These are phyloP conservation scores for Anneissia japonica DNA, from an alignment of 35 echinoderm and acorn worm species.

Conservation along the genomic window DNA sequence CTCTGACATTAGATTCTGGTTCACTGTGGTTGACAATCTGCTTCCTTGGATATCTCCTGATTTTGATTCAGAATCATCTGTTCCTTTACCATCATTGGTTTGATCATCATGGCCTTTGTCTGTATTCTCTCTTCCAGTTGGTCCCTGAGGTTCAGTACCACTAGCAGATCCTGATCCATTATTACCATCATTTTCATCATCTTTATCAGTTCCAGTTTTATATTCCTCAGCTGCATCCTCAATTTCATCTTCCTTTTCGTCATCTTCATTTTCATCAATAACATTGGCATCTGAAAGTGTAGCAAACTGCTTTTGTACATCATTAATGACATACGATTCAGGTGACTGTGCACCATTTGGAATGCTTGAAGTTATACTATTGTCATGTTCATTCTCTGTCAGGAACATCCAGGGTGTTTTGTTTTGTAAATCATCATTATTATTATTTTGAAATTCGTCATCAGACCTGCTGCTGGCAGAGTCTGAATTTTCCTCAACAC, in stretches of 20 bases:
- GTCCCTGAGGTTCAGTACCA: not conserved
- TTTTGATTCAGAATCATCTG: not conserved
- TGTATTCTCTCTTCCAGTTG: not conserved
- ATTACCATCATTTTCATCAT: conserved; percentile 20
- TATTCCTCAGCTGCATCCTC: not conserved
- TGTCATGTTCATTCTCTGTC: too few relatives aligned
- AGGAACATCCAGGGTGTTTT: too few relatives aligned
- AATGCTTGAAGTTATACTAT: not conserved
- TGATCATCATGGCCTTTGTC: not conserved
- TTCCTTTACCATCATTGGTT: too few relatives aligned
- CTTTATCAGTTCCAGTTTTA: not conserved
- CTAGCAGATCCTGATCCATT: not conserved
- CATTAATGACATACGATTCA: too few relatives aligned
- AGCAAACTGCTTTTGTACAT: too few relatives aligned
- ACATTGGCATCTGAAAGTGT: too few relatives aligned
- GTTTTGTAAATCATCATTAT: too few relatives aligned
- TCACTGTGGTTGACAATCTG: not conserved
- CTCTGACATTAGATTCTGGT: not conserved
- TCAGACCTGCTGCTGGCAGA: too few relatives aligned
- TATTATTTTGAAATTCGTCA: too few relatives aligned
- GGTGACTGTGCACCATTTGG: not conserved
- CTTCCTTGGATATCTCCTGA: not conserved
- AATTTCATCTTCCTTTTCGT: conserved; percentile 4
- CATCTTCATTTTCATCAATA: conserved; percentile 3
- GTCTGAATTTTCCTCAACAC: too few relatives aligned